Conservation (phyloP, 2,888 invertebrate species). For the Cremastinae sp. region DNA sequence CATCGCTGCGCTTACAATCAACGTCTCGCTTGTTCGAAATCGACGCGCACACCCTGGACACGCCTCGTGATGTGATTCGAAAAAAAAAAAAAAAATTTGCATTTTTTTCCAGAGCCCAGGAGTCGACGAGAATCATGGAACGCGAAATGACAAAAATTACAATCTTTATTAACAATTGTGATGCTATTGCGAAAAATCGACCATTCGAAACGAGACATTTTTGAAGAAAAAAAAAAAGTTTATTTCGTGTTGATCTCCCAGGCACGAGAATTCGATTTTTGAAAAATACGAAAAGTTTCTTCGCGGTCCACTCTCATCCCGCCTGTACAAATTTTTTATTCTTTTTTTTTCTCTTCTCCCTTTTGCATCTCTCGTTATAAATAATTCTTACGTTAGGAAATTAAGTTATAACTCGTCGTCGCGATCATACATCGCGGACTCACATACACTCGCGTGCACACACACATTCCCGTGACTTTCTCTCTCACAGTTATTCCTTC, state of each 20-base stretch:
- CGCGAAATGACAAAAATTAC: conserved; percentile 26
- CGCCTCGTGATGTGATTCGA: conserved; percentile 11
- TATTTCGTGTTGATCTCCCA: conserved; percentile 54
- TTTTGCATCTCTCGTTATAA: conserved; percentile 65
- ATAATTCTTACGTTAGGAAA: conserved; percentile 73
- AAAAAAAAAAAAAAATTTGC: conserved; percentile 34
- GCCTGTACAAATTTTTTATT: conserved; percentile 70
- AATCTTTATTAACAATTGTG: background rate
- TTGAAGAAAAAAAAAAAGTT: conserved; percentile 29
- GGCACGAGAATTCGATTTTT: conserved; percentile 56
- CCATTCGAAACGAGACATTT: conserved; percentile 48
- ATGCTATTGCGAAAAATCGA: conserved; percentile 2
- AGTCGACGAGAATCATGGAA: conserved; percentile 44
- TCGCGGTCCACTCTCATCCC: conserved; percentile 67
- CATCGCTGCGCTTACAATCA: conserved; percentile 39
- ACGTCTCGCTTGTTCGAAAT: conserved; percentile 27
- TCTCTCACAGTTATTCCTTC: conserved; percentile 68
- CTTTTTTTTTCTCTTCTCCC: conserved; percentile 49
- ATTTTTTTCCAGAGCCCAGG: conserved; percentile 34
- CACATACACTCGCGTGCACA: conserved; percentile 46
- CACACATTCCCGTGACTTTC: conserved; percentile 13
- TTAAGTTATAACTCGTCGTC: conserved; percentile 64
- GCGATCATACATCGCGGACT: conserved; percentile 55
- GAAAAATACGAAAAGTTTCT: conserved; percentile 61
- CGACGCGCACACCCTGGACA: conserved; percentile 38